Base-by-base conservation (phyloP, 2,888 invertebrate species). In the Acanthosepion esculentum region DNA sequence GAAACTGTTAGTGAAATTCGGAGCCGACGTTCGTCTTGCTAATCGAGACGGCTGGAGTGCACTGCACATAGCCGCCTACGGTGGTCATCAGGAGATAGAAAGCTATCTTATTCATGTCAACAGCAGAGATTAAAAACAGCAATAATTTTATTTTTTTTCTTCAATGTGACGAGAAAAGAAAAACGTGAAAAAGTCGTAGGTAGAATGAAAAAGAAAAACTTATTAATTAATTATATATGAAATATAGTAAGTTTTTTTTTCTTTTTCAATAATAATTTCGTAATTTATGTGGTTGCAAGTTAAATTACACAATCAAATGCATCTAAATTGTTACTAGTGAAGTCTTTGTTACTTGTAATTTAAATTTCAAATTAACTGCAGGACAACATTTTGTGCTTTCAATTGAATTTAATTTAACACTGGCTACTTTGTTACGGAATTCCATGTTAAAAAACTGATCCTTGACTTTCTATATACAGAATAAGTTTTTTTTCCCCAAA, bases 1-100 rank as follows among this genome's bases (percentile, higher is more conserved):
- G 94, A 97, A 97, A 96, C 95, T 97, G n/a, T 96, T 97, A 94
- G 97, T 97, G 94, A 96, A 96, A 95, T 97, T 97, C 95, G 97
- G 97, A 33, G 97, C 97, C 6, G 97, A 97, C 95, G 97, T 97
- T 8, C 96, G 96, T 94, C 96, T 97, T 95, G 97, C 97, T 18
- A 97, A 97, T 96, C 96, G 97, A 23, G 97, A 97, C 95, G 97
- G 97, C 5, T 97, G 97, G 97, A 97, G 96, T 95, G 96, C 97
- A 15, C 95, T 97, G 29, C 97, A 97, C 95, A 97, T 97, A n/a
- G 97, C 97, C 1, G 97, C 97, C 10, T 97, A 96, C 94, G 97
- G 97, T 5, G 97, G 97, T 15, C 97, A 97, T 95, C 96, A 96
- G 94, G 97, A 97, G 95, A 97, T 97, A 93, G 96, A 96, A 10